Percentiles rank a stretch among this genome's conserved stretches.
These are phyloP conservation scores for Ischnus inquisitorius DNA, from an alignment of 2,888 invertebrate genomes.

Conservation along the genomic window DNA sequence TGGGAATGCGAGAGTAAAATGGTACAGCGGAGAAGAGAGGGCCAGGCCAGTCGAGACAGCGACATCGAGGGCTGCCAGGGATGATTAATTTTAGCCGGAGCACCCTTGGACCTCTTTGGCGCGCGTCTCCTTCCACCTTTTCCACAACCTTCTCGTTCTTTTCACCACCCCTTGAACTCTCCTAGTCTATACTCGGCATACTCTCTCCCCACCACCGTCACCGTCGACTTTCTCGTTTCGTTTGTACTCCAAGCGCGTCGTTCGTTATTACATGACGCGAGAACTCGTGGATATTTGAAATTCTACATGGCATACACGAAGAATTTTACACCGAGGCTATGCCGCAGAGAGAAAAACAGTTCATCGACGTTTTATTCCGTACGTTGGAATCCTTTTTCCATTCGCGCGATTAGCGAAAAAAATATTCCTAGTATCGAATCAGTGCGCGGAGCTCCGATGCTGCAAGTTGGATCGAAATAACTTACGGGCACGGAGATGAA, in stretches of 20 bases:
- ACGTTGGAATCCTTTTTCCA: background rate
- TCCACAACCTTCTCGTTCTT: constrained; percentile 36
- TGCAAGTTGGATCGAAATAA: no score
- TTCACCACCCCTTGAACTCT: constrained; percentile 67
- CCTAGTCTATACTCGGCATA: constrained; percentile 70
- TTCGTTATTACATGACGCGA: constrained; percentile 84
- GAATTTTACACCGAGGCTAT: constrained; percentile 75
- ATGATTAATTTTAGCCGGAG: constrained; percentile 81
- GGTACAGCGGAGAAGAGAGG: constrained; percentile 48
- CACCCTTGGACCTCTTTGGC: constrained; percentile 76
- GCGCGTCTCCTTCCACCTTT: constrained; percentile 53
- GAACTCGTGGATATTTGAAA: constrained; percentile 84
- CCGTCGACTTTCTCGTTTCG: constrained; percentile 78
- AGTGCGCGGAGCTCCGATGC: no score
- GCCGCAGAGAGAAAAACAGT: constrained; percentile 10
- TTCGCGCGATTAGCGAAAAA: no score
- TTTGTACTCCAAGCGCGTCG: constrained; percentile 81
- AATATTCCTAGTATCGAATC: no score
- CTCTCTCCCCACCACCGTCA: constrained; percentile 41
- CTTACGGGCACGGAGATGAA: no score
- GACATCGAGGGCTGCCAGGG: constrained; percentile 81
- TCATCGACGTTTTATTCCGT: background rate
- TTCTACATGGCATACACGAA: constrained; percentile 80
- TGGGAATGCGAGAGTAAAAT: constrained; percentile 80
- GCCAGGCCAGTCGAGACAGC: constrained; percentile 65